Conservation (phyloP, 1,140 invertebrate species). For the Cydia pomonella region DNA sequence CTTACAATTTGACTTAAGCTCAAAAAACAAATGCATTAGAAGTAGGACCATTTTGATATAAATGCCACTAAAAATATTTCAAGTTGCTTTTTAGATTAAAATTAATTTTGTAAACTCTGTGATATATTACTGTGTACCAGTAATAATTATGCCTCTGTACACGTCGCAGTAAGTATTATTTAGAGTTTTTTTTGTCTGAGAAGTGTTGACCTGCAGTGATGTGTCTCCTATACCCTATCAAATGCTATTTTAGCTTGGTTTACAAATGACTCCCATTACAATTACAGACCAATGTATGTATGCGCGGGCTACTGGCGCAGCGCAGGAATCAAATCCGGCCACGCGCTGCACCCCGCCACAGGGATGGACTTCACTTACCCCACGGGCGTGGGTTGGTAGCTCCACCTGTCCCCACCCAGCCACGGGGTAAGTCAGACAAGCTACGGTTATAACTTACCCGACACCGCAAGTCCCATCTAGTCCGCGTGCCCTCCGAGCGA, state of each 20-base stretch:
- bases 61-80: constrained; percentile 15
- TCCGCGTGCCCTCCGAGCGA: neutral
- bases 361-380: neutral
- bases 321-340: neutral
- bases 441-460: neutral
- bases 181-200: neutral
- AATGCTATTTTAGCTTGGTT: no score
- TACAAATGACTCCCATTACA: neutral
- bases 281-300: neutral
- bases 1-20: neutral
- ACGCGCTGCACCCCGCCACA: constrained; percentile 1
- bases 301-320: neutral
- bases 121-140: neutral
- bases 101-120: constrained; percentile 1
- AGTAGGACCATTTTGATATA: neutral
- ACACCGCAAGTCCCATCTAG: neutral
- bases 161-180: neutral
- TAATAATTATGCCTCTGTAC: neutral
- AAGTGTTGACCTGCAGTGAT: no score
- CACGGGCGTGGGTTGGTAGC: neutral
- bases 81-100: constrained; percentile 15
- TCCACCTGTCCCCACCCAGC: neutral
- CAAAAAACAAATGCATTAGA: constrained; percentile 3
- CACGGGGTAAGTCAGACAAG: neutral
- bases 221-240: no score